Evolutionary conservation across 37 sponge, comb jelly and placozoan genomes (phyloP).

Genomic region (Petrosia ficiformis): DNA sequence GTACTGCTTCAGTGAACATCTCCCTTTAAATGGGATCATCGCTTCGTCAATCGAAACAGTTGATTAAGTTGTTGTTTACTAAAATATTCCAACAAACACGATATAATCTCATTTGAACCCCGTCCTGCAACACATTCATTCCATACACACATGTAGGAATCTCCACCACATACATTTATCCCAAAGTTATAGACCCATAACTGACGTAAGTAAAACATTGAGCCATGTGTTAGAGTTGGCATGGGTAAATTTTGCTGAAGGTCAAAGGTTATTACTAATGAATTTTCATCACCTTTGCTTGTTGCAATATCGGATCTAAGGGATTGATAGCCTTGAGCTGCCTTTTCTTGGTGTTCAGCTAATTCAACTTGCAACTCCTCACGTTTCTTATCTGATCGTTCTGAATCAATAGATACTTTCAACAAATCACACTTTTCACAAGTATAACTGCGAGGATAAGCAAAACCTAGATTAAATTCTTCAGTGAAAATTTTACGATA

Average conservation of each 20-base stretch:
- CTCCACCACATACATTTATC: slow-evolving; percentile 3
- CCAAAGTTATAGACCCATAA: slow-evolving; percentile 54
- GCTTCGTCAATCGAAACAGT: too few relatives aligned
- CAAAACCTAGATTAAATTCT: slow-evolving; percentile 52
- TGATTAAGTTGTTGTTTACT: too few relatives aligned
- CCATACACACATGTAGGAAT: slow-evolving; percentile 33
- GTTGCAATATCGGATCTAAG: slow-evolving; percentile 22
- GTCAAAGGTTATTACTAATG: slow-evolving; percentile 39
- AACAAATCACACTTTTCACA: slow-evolving; percentile 49
- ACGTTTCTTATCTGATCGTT: slow-evolving; percentile 6
- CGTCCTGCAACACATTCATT: slow-evolving; percentile 25
- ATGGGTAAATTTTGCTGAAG: slow-evolving; percentile 45
- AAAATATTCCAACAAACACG: too few relatives aligned
- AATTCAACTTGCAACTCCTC: slow-evolving; percentile 16
- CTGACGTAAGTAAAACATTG: slow-evolving; percentile 47
- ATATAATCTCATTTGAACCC: slow-evolving; percentile 2
- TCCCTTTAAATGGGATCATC: too few relatives aligned
- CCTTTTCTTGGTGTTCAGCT: slow-evolving; percentile 36
- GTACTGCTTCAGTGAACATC: too few relatives aligned
- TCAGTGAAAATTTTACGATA: slow-evolving; percentile 48
- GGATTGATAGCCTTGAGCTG: slow-evolving; percentile 28
- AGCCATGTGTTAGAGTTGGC: slow-evolving; percentile 29
- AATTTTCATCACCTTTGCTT: slow-evolving; percentile 5
- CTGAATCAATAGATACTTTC: slow-evolving; percentile 8
- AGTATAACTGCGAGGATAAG: slow-evolving; percentile 42